Conservation (phyloP, 1,140 invertebrate genomes). For the Drosophila kikkawai region DNA sequence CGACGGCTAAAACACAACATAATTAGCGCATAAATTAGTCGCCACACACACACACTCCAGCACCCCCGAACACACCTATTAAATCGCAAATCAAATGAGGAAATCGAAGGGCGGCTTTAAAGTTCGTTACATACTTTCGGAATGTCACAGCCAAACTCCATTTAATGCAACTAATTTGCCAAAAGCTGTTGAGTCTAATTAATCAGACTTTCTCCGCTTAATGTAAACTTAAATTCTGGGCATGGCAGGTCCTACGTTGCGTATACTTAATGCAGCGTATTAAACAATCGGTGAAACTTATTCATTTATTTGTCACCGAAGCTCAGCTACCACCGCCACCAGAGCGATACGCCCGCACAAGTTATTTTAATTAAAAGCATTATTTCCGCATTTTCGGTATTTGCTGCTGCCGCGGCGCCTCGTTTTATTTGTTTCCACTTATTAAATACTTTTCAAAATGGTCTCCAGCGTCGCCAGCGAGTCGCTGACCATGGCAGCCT, state of each 20-base stretch:
- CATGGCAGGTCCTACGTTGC: conserved; percentile 3
- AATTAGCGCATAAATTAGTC: conserved; percentile 71
- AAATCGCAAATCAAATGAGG: conserved; percentile 43
- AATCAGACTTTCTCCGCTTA: conserved; percentile 39
- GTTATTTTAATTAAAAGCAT: conserved; percentile 63
- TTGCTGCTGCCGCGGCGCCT: conserved; percentile 21
- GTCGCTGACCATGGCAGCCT: conserved; percentile 39
- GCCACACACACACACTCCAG: conserved; percentile 5
- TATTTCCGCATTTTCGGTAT: conserved; percentile 45
- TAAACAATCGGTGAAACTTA: conserved; percentile 30
- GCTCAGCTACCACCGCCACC: neutral
- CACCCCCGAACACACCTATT: conserved; percentile 4
- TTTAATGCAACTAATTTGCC: conserved; percentile 40
- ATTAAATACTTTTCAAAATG: conserved; percentile 57
- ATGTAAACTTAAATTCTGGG: conserved; percentile 41
- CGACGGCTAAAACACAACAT: conserved; percentile 53
- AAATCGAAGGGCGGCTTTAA: conserved; percentile 39
- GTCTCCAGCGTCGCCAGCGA: conserved; percentile 32
- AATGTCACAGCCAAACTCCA: neutral
- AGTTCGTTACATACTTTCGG: neutral
- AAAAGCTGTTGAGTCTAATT: conserved; percentile 31
- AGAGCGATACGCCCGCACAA: conserved; percentile 32
- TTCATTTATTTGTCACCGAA: neutral
- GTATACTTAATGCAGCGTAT: conserved; percentile 60
- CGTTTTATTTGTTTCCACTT: conserved; percentile 45